Evolutionary conservation across 2,888 invertebrate species (phyloP).

Genomic region (Arenicola marina): DNA sequence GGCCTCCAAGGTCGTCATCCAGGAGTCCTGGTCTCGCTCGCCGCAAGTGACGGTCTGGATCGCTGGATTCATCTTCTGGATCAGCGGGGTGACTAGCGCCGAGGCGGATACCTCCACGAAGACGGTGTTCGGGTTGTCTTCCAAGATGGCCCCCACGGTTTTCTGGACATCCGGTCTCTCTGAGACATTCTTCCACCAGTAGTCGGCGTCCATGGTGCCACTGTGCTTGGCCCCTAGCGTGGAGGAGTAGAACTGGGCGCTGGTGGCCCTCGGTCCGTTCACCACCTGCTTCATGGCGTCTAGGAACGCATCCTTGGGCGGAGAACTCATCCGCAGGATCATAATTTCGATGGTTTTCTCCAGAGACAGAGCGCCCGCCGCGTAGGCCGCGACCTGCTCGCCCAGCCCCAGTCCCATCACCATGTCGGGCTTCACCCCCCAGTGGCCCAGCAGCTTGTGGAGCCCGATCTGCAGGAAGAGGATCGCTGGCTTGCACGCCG

Average conservation of each 20-base stretch:
- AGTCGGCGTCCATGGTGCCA: conserved; percentile 4
- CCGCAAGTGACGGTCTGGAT: background rate
- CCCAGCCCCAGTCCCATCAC: conserved; percentile 14
- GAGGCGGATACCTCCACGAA: conserved; percentile 17
- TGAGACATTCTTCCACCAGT: conserved; percentile 24
- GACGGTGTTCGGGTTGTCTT: conserved; percentile 7
- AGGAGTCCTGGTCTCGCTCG: background rate
- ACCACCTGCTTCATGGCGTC: conserved; percentile 4
- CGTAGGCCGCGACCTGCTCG: conserved; percentile 12
- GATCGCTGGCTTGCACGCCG: conserved; percentile 13
- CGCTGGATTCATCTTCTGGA: background rate
- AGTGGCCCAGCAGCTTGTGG: conserved; percentile 1
- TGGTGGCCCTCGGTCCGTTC: conserved; percentile 1
- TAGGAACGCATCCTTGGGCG: conserved; percentile 11
- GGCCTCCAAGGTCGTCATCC: background rate
- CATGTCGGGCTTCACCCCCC: conserved; percentile 14
- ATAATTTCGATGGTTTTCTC: conserved; percentile 9
- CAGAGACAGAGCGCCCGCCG: conserved; percentile 9
- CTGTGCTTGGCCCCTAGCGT: background rate
- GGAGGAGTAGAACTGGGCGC: background rate
- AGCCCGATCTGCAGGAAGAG: conserved; percentile 16
- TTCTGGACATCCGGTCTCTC: conserved; percentile 2
- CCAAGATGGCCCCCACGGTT: conserved; percentile 8
- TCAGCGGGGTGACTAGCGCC: background rate
- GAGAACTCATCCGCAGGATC: background rate